Evolutionary conservation across 1,140 invertebrate species (phyloP).

Genomic region (Drusus annulatus): DNA sequence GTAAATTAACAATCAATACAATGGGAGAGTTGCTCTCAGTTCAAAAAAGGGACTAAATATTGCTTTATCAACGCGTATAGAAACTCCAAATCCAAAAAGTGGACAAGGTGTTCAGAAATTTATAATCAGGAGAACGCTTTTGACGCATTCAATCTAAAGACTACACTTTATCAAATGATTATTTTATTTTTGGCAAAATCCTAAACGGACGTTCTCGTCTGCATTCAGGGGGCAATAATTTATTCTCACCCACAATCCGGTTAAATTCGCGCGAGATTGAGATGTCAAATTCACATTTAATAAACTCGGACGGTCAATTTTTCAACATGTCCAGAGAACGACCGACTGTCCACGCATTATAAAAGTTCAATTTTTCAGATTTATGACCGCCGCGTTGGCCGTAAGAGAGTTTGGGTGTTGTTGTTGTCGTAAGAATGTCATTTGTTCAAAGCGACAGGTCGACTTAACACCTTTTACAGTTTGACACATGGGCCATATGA

Average conservation of each 20-base stretch:
- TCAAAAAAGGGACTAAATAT: too few species aligned
- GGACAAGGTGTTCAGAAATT: too few species aligned
- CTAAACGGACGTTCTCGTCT: too few species aligned
- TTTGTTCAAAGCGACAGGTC: constrained; percentile 4
- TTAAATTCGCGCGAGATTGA: constrained; percentile 8
- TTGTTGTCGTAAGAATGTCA: constrained; percentile 9
- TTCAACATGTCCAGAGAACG: not conserved
- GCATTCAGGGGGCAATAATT: not conserved
- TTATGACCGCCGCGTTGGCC: constrained; percentile 6
- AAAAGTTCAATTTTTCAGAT: constrained; percentile 34
- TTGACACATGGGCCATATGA: constrained; percentile 51
- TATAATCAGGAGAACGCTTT: too few species aligned
- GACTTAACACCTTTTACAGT: constrained; percentile 35
- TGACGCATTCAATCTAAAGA: too few species aligned
- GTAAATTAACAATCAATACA: too few species aligned
- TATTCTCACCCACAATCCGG: not conserved
- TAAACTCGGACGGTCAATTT: not conserved
- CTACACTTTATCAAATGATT: too few species aligned
- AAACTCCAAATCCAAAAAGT: too few species aligned
- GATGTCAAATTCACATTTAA: constrained; percentile 31
- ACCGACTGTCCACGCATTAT: constrained; percentile 7
- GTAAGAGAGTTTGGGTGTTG: constrained; percentile 1
- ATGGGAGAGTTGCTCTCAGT: too few species aligned
- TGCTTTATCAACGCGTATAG: too few species aligned
- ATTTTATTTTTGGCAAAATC: too few species aligned